These are phyloP conservation scores for Myotis daubentonii DNA, from an alignment of 2,797 vertebrate genomes.

Conservation along the genomic window DNA sequence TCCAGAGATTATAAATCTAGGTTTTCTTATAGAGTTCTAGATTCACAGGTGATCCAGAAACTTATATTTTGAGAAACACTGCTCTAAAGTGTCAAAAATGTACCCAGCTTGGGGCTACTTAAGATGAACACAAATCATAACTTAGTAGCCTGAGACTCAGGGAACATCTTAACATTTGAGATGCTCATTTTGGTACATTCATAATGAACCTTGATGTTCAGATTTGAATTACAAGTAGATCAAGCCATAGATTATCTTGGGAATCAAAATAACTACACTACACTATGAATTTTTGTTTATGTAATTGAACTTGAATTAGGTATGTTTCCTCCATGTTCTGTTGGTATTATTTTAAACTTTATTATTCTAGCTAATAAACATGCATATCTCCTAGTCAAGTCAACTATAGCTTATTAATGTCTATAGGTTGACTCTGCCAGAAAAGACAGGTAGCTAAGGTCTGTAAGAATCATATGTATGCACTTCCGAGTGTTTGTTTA, in stretches of 20 bases:
- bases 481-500: neutral
- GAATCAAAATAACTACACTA: conserved; percentile 14
- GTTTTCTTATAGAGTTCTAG: neutral
- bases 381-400: neutral
- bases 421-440: neutral
- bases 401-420: neutral
- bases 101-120: neutral
- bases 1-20: conserved; percentile 28
- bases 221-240: conserved; percentile 16
- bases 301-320: neutral
- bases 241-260: neutral
- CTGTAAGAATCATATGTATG: neutral
- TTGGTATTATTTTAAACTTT: conserved; percentile 16
- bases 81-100: conserved; percentile 14
- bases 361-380: neutral
- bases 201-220: neutral
- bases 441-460: neutral
- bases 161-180: conserved; percentile 34
- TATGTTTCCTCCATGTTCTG: neutral
- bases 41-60: neutral
- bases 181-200: conserved; percentile 7
- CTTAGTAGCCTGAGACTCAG: neutral
- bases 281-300: conserved; percentile 17
- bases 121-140: neutral
- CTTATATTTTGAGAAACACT: conserved; percentile 40